These are phyloP conservation scores for Caenorhabditis briggsae DNA, from an alignment of 1,140 invertebrate genomes.

Conservation along the genomic window DNA sequence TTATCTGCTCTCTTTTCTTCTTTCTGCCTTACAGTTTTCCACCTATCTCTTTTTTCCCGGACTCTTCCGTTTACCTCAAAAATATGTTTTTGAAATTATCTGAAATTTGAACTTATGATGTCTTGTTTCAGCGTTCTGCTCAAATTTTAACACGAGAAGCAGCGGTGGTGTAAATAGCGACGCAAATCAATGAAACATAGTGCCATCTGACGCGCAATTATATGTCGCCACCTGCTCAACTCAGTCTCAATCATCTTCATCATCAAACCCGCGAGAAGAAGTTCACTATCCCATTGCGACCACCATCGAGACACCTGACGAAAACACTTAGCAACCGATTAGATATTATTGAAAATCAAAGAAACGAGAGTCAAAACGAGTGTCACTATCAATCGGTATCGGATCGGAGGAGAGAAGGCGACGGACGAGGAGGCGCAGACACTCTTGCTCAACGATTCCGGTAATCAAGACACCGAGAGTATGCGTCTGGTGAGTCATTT, in stretches of 20 bases:
- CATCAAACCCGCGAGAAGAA: constrained; percentile 17
- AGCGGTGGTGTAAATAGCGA: neutral
- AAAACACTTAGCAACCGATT: neutral
- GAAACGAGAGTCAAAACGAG: constrained; percentile 4
- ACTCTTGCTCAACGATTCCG: constrained; percentile 42
- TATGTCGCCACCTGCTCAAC: constrained; percentile 49
- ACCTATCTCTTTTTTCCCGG: no score
- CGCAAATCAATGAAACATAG: constrained; percentile 40
- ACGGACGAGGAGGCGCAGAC: constrained; percentile 36
- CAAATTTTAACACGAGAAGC: constrained; percentile 21
- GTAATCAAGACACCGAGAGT: constrained; percentile 21
- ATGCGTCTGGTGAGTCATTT: constrained; percentile 49
- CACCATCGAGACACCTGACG: constrained; percentile 14
- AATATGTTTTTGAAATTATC: no score
- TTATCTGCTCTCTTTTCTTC: neutral
- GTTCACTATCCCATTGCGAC: neutral
- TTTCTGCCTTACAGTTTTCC: neutral
- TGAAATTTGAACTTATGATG: no score
- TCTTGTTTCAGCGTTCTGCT: constrained; percentile 11
- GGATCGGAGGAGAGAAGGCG: constrained; percentile 31
- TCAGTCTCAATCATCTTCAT: constrained; percentile 37
- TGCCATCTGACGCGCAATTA: constrained; percentile 46
- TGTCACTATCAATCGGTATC: constrained; percentile 1
- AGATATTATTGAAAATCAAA: neutral
- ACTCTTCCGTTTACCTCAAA: no score